Evolutionary conservation across 2,888 invertebrate genomes (phyloP).

Genomic region (Callimorpha dominula): DNA sequence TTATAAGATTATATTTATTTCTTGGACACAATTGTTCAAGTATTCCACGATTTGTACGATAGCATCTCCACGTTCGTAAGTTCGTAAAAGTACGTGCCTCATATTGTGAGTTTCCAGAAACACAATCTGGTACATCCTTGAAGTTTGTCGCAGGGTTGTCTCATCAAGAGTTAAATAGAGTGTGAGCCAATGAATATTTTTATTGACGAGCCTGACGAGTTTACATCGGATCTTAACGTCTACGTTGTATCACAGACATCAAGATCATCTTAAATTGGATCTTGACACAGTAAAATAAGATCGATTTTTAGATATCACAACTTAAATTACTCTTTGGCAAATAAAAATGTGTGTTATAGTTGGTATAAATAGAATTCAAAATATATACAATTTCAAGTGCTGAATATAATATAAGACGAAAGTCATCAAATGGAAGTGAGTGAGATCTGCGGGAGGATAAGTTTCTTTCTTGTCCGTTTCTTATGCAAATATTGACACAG

Average conservation of each 20-base stretch:
- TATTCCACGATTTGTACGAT: conserved; percentile 40
- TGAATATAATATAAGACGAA: conserved; percentile 64
- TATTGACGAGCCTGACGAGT: conserved; percentile 81
- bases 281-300: conserved; percentile 50
- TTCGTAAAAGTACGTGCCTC: conserved; percentile 45
- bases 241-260: conserved; percentile 51
- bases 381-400: conserved; percentile 26
- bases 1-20: conserved; percentile 20
- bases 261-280: conserved; percentile 51
- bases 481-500: conserved; percentile 86
- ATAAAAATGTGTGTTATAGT: conserved; percentile 49
- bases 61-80: conserved; percentile 47
- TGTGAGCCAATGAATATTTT: conserved; percentile 86
- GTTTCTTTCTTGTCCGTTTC: conserved; percentile 81
- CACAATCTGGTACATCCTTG: conserved; percentile 65
- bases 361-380: conserved; percentile 52
- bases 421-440: conserved; percentile 74
- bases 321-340: conserved; percentile 18
- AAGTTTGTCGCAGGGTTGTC: conserved; percentile 68
- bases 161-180: conserved; percentile 83
- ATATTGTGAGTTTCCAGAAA: conserved; percentile 45
- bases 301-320: conserved; percentile 37
- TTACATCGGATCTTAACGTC: conserved; percentile 62
- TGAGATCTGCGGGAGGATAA: conserved; percentile 78
- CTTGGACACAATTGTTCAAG: conserved; percentile 39